phyloP scores from a whole-genome alignment of 2,888 invertebrate species.

The Calephelis perditalis region DNA sequence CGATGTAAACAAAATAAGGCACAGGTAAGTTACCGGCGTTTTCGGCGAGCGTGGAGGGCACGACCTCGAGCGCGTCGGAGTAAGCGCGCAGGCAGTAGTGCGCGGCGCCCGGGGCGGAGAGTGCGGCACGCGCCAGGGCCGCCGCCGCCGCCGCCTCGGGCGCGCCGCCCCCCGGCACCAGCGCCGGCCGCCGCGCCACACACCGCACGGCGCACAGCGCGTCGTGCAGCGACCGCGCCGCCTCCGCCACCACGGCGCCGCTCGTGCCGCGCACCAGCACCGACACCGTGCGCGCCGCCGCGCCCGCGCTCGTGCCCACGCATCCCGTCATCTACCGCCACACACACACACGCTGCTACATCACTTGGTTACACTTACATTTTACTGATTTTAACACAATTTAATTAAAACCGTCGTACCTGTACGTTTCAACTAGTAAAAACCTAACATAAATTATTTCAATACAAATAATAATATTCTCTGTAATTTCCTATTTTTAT shows the following conservation, averaged over 20 bases:
- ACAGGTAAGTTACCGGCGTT: constrained; percentile 54
- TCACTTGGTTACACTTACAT: background rate
- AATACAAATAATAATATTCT: too few relatives aligned
- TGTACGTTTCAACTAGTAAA: too few relatives aligned
- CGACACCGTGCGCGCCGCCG: constrained; percentile 92
- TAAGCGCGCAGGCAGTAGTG: constrained; percentile 97
- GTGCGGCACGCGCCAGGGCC: constrained; percentile 87
- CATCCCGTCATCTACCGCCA: constrained; percentile 87
- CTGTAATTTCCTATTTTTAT: too few relatives aligned
- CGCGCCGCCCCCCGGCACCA: constrained; percentile 97
- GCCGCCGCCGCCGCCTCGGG: constrained; percentile 97
- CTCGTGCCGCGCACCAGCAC: constrained; percentile 92
- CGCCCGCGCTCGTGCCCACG: constrained; percentile 87
- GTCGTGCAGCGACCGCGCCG: constrained; percentile 94
- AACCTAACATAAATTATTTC: too few relatives aligned
- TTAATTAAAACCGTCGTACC: too few relatives aligned
- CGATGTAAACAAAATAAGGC: too few relatives aligned
- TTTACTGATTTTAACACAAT: background rate
- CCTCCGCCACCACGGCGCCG: constrained; percentile 92
- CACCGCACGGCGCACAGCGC: constrained; percentile 95
- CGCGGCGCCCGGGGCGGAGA: constrained; percentile 92
- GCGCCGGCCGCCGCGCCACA: constrained; percentile 93
- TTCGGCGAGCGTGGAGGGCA: constrained; percentile 71
- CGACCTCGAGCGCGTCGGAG: constrained; percentile 94
- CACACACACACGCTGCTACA: too few relatives aligned